Conservation (phyloP, 2,113 vertebrate species). For the Corythornis madagascariensis region DNA sequence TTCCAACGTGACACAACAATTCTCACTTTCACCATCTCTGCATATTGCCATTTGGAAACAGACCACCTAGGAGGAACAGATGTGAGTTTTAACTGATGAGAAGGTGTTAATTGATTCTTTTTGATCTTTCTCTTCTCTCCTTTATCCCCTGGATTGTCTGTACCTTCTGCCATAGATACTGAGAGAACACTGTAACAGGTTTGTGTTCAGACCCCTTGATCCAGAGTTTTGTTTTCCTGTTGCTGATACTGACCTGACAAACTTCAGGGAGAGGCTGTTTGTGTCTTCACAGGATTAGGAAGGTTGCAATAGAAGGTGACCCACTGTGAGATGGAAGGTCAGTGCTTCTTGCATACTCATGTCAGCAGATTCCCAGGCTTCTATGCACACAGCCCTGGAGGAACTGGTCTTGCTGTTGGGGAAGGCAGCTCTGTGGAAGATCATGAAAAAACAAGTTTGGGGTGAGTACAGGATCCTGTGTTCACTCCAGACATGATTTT, state of each 20-base stretch:
- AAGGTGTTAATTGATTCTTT: not conserved
- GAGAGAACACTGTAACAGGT: not conserved
- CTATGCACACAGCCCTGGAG: not conserved
- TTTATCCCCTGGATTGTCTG: not conserved
- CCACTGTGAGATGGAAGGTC: not conserved
- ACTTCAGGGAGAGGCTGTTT: not conserved
- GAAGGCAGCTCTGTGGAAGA: not conserved
- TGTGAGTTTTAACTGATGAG: not conserved
- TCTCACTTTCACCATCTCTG: not conserved
- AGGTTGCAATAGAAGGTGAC: not conserved
- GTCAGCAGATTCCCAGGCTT: not conserved
- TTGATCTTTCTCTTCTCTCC: not conserved
- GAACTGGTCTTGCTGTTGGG: not conserved
- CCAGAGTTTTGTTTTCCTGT: not conserved
- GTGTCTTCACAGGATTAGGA: not conserved
- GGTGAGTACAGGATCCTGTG: not conserved
- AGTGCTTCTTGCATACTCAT: not conserved
- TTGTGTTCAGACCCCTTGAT: not conserved
- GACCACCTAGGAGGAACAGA: not conserved
- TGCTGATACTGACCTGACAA: not conserved
- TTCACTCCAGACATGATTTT: not conserved
- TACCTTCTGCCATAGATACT: not conserved
- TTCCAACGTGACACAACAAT: not conserved
- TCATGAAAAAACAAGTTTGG: not conserved
- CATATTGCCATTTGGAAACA: not conserved